Evolutionary conservation across 2,888 invertebrate species (phyloP).

Genomic region (Caenorhabditis uteleia): DNA sequence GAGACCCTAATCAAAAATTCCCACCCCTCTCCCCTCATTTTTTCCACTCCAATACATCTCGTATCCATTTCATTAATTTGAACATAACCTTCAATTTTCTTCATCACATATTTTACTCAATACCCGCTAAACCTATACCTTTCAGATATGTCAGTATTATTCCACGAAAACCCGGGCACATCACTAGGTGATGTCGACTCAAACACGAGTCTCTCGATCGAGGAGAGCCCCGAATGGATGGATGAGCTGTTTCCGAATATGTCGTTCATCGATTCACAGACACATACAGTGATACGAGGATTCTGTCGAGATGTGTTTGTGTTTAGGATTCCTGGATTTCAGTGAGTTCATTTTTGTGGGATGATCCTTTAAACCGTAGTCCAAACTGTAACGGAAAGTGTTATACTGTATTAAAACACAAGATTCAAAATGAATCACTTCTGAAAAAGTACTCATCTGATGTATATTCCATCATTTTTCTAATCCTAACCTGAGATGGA

Average conservation of each 20-base stretch:
- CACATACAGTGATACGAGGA: constrained; percentile 50
- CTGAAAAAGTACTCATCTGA: not conserved
- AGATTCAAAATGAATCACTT: not conserved
- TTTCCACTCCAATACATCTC: too few relatives aligned
- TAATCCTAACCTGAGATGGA: too few relatives aligned
- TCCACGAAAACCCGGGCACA: constrained; percentile 58
- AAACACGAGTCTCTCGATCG: constrained; percentile 5
- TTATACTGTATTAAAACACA: not conserved
- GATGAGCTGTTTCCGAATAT: constrained; percentile 36
- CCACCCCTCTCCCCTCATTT: too few relatives aligned
- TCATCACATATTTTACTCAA: too few relatives aligned
- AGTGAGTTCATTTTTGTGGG: constrained; percentile 32
- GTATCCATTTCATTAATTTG: too few relatives aligned
- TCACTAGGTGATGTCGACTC: constrained; percentile 38
- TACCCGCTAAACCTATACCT: not conserved
- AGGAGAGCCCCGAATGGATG: constrained; percentile 44
- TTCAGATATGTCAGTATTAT: constrained; percentile 51
- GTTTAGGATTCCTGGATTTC: constrained; percentile 41
- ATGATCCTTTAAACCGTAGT: not conserved
- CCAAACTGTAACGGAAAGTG: too few relatives aligned
- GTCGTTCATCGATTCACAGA: constrained; percentile 46
- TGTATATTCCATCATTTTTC: too few relatives aligned
- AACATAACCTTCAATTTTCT: too few relatives aligned
- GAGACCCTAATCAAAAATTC: too few relatives aligned
- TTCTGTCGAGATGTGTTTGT: constrained; percentile 56